These are phyloP conservation scores for Atherix ibis DNA, from an alignment of 2,888 invertebrate genomes.

Conservation along the genomic window DNA sequence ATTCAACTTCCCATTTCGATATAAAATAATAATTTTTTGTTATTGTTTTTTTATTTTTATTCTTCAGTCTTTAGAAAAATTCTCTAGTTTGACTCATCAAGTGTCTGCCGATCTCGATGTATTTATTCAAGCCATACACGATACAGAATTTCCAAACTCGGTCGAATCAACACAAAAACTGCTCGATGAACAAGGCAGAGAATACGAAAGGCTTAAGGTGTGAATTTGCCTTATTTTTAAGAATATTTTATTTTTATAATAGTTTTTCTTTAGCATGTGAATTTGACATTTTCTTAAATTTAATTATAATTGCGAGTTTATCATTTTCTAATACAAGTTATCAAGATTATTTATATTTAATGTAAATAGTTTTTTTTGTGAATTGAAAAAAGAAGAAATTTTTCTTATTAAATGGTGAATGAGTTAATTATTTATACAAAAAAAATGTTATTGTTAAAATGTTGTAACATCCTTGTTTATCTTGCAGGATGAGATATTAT, in stretches of 20 bases:
- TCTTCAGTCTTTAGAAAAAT: slow-evolving; percentile 78
- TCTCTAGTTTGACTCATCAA: slow-evolving; percentile 79
- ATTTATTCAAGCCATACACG: slow-evolving; percentile 76
- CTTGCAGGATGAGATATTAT: slow-evolving; percentile 61
- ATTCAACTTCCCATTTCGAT: no score
- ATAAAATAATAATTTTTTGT: no score
- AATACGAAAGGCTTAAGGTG: slow-evolving; percentile 38
- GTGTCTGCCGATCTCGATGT: slow-evolving; percentile 74
- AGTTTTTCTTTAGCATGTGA: no score
- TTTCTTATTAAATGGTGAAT: no score
- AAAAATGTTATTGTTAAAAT: no score
- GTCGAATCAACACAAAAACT: slow-evolving; percentile 78
- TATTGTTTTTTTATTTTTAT: slow-evolving; percentile 20
- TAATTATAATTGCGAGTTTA: background rate
- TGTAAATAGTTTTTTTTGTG: no score
- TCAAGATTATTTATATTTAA: no score
- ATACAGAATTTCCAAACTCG: slow-evolving; percentile 88
- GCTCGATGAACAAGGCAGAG: slow-evolving; percentile 63
- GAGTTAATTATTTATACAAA: no score
- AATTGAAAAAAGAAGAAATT: no score
- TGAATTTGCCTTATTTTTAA: no score
- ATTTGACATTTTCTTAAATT: slow-evolving; percentile 6
- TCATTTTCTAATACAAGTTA: slow-evolving; percentile 4
- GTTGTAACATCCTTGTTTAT: no score
- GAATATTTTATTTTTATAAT: no score